phyloP scores from a whole-genome alignment of 1,140 invertebrate genomes.

The Euwallacea similis region DNA sequence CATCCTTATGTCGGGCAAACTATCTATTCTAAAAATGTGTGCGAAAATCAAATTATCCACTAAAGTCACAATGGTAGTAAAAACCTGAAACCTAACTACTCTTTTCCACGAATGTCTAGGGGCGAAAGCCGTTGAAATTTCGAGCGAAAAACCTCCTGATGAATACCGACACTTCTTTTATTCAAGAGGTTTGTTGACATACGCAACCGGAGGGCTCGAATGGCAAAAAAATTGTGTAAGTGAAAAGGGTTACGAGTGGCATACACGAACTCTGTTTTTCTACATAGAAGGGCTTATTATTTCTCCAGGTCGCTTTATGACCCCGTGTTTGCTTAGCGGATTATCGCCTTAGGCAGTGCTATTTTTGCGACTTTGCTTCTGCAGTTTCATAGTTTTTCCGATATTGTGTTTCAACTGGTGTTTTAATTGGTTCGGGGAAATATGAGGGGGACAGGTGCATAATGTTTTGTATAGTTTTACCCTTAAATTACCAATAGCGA shows the following conservation, averaged over 20 bases:
- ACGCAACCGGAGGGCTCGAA: background rate
- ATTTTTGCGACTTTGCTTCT: conserved; percentile 4
- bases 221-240: background rate
- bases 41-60: no score
- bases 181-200: background rate
- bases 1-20: no score
- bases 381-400: background rate
- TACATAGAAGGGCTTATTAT: conserved; percentile 21
- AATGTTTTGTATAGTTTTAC: no score
- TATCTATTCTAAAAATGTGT: no score
- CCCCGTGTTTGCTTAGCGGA: conserved; percentile 9
- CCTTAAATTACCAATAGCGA: no score
- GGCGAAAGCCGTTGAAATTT: background rate
- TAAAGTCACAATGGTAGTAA: no score
- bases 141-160: background rate
- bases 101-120: no score
- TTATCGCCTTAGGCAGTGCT: conserved; percentile 12
- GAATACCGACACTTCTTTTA: no score
- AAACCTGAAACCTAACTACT: no score
- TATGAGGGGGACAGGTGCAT: no score
- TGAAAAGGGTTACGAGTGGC: conserved; percentile 14
- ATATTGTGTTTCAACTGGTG: background rate
- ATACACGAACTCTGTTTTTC: conserved; percentile 7
- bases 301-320: conserved; percentile 15
- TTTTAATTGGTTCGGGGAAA: no score